Conservation (phyloP, 2,113 vertebrate species). For the Atlantisia rogersi region DNA sequence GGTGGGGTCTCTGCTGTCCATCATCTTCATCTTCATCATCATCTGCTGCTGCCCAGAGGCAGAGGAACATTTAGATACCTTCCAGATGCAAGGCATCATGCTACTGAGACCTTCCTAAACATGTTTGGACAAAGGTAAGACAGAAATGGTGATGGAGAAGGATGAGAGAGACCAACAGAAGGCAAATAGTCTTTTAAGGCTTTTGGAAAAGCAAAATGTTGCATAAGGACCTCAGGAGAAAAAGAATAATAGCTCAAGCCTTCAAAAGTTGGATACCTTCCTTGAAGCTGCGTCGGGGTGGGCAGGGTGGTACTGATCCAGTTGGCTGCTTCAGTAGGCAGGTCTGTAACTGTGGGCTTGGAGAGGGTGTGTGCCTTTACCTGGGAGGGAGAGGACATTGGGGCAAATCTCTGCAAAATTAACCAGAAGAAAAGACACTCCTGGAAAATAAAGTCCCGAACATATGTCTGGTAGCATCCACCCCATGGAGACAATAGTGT, state of each 20-base stretch:
- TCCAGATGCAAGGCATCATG: neutral
- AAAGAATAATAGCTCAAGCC: neutral
- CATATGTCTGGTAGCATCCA: neutral
- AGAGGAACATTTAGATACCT: neutral
- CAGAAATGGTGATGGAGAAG: neutral
- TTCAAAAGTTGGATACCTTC: neutral
- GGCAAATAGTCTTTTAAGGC: neutral
- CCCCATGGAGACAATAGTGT: neutral
- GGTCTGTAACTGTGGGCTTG: neutral
- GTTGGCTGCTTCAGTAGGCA: neutral
- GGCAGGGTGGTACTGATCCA: neutral
- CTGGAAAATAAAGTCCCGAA: neutral
- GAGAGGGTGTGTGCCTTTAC: fast-evolving
- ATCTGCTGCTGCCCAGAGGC: neutral
- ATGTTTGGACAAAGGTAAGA: neutral
- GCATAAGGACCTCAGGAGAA: neutral
- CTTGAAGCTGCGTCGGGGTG: neutral
- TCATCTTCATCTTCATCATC: too few species aligned
- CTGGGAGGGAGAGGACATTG: neutral
- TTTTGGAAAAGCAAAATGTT: neutral
- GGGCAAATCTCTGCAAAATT: neutral
- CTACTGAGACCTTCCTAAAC: neutral
- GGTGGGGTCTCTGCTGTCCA: too few species aligned
- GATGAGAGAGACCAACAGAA: neutral
- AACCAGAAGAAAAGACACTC: neutral